Evolutionary conservation across 2,888 invertebrate genomes (phyloP).

Genomic region (Dryobota labecula): DNA sequence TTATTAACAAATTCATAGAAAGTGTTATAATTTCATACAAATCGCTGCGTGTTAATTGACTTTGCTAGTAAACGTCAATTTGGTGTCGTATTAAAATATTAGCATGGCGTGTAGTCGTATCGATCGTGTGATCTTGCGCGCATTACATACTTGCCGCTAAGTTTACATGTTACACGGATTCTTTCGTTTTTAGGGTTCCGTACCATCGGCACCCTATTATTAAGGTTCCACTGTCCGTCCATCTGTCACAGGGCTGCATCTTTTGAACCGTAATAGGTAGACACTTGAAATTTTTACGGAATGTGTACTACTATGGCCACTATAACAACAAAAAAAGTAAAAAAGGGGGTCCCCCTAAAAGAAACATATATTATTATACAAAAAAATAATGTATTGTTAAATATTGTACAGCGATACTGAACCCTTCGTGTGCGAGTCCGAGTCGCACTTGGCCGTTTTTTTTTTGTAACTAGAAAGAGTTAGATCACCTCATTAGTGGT

Average conservation of each 20-base stretch:
- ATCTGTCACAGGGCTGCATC: too few species aligned
- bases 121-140: slow-evolving; percentile 25
- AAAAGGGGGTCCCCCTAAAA: not conserved
- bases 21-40: slow-evolving; percentile 41
- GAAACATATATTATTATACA: too few species aligned
- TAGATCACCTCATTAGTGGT: not conserved
- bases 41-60: slow-evolving; percentile 38
- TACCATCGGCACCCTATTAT: not conserved
- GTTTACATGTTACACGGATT: slow-evolving; percentile 38
- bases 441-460: not conserved
- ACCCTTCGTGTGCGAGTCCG: not conserved
- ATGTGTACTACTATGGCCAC: not conserved
- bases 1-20: slow-evolving; percentile 30
- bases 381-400: too few species aligned
- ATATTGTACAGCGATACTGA: too few species aligned
- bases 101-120: slow-evolving; percentile 27
- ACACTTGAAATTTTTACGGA: not conserved
- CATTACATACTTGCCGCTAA: slow-evolving; percentile 3
- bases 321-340: not conserved
- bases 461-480: slow-evolving; percentile 7
- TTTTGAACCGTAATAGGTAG: too few species aligned
- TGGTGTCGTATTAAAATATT: slow-evolving; percentile 21
- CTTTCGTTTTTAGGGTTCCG: slow-evolving; percentile 25
- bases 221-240: not conserved
- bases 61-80: slow-evolving; percentile 22